Evolutionary conservation across 2,888 invertebrate species (phyloP), one percentile per base, ranked within the genome.

Genomic region (Synergus gifuensis): DNA sequence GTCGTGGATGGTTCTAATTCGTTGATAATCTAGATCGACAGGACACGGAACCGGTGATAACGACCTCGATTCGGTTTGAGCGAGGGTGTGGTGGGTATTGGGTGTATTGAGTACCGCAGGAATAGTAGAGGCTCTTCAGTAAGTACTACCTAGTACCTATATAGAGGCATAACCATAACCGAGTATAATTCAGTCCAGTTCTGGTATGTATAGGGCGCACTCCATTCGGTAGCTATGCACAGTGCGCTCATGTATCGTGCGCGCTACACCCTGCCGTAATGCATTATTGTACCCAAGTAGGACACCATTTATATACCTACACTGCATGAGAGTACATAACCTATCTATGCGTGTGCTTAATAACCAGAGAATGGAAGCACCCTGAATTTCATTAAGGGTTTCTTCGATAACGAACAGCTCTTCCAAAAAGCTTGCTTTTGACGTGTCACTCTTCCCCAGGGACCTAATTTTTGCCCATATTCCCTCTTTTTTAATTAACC

Each of bases 131-230:
- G 78, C 87, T 80, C 83, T 84, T 81, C 78, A 79, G 82, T 81
- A 82, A 83, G 83, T 86, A 84, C 81, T 80, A 84, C 78, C 86
- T 86, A 85, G 79, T 81, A 85, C 79, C 86, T 86, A 88, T 86
- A 88, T 86, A 86, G 86, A 87, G 84, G 86, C 87, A 86, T 82
- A 86, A 88, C 87, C 88, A 90, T 90, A 89, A 89, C 89, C 85
- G 87, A 88, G 87, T 88, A 89, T 90, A 89, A 90, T 90, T 91
- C 89, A 90, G 88, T 87, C 85, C 85, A 84, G 87, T 86, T 88
- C 87, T 86, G 87, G 88, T 89, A 89, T 89, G 90, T 90, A 87
- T 87, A 89, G 87, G 86, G 85, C 85, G 85, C 86, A 87, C 87
- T 88, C 88, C 83, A 89, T 88, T 87, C 87, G 86, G 85, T 78